Evolutionary conservation across 2,113 vertebrate genomes (phyloP).

Genomic region (Otus sunia): DNA sequence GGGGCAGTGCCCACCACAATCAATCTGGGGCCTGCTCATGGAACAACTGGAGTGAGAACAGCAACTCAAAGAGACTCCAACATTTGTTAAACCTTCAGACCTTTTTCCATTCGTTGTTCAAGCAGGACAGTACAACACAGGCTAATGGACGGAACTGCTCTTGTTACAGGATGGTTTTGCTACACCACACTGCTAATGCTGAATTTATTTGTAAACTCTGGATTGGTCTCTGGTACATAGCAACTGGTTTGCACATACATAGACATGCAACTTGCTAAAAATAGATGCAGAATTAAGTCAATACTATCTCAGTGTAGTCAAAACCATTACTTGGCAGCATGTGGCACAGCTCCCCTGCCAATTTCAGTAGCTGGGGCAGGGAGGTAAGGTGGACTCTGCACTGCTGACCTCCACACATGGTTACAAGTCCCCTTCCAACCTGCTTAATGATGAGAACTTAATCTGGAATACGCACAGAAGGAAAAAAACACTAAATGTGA

Average conservation of each 20-base stretch:
- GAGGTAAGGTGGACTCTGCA: not conserved
- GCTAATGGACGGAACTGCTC: not conserved
- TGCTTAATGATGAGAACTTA: not conserved
- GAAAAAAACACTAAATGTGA: slow-evolving; percentile 8
- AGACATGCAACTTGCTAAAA: not conserved
- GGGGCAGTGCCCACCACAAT: not conserved
- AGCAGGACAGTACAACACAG: not conserved
- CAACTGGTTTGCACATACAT: not conserved
- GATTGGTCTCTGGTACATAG: not conserved
- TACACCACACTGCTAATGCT: not conserved
- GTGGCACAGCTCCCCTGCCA: not conserved
- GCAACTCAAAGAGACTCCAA: not conserved
- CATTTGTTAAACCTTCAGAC: not conserved
- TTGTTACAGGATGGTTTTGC: not conserved
- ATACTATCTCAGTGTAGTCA: not conserved
- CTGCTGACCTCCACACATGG: not conserved
- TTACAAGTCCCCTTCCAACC: slow-evolving; percentile 4
- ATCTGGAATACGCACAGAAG: slow-evolving; percentile 7
- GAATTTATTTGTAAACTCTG: not conserved
- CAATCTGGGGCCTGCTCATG: rapidly evolving
- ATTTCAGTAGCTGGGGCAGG: not conserved
- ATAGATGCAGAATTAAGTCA: not conserved
- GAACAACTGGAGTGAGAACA: not conserved
- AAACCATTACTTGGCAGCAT: not conserved
- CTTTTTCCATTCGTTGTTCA: not conserved